These are phyloP conservation scores for Enteromius viviparus DNA, from an alignment of 2,797 vertebrate genomes.

Conservation along the genomic window DNA sequence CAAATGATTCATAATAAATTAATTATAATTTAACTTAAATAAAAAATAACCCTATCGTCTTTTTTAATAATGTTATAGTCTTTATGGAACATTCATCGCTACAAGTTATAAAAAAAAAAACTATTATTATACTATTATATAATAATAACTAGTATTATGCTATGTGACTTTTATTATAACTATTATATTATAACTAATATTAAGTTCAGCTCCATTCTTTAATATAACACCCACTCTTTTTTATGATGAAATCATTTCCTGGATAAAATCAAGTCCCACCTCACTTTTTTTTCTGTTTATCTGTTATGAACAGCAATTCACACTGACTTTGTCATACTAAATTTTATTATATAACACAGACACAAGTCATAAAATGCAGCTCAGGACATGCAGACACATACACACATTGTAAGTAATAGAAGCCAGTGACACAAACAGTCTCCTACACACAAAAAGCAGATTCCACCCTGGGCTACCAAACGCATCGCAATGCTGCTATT, in stretches of 20 bases:
- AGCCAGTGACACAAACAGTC: not conserved
- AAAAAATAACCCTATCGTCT: not conserved
- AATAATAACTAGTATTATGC: too few relatives aligned
- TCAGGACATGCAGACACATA: conserved; percentile 8
- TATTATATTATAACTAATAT: not conserved
- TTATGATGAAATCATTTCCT: not conserved
- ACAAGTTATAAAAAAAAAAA: not conserved
- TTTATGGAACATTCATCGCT: not conserved
- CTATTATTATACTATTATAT: not conserved
- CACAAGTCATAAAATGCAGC: conserved; percentile 33
- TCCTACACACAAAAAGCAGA: conserved; percentile 6
- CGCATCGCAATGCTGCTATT: conserved; percentile 47
- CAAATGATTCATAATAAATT: not conserved
- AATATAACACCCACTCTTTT: not conserved
- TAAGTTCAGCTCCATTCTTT: not conserved
- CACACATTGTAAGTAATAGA: conserved; percentile 1
- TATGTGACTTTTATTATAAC: too few relatives aligned
- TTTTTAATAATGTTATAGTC: not conserved
- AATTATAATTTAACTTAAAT: not conserved
- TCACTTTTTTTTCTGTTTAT: too few relatives aligned
- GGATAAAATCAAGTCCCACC: not conserved
- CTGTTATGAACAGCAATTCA: not conserved
- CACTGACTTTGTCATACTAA: not conserved
- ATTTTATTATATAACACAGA: conserved; percentile 12
- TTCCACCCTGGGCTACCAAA: conserved; percentile 23